Conservation (phyloP, 2,113 vertebrate genomes). For the Cricetomys ansorgei region DNA sequence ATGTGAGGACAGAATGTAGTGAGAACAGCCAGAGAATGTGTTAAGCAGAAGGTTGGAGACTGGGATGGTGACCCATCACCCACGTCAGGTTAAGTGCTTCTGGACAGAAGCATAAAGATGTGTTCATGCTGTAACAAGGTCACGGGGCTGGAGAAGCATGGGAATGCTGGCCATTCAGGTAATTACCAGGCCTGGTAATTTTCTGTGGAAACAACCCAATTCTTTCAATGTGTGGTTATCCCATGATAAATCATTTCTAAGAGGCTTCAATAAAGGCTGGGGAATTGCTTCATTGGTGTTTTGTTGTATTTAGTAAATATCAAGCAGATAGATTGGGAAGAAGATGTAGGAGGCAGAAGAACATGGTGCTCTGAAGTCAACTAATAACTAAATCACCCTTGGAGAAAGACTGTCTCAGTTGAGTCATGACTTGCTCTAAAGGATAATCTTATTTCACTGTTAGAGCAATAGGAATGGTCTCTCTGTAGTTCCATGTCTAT, state of each 20-base stretch:
- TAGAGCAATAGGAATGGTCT: background rate
- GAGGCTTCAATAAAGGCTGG: background rate
- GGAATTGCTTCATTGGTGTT: background rate
- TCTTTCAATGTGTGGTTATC: conserved; percentile 18
- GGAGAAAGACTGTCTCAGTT: conserved; percentile 41
- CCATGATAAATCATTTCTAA: background rate
- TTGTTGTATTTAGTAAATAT: background rate
- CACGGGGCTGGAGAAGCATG: background rate
- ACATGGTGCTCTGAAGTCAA: background rate
- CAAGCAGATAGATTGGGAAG: background rate
- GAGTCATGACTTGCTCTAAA: conserved; percentile 13
- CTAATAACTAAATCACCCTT: background rate
- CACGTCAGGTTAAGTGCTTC: background rate
- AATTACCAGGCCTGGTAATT: fast-evolving
- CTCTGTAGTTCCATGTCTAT: background rate
- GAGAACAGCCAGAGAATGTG: background rate
- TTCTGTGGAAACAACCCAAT: background rate
- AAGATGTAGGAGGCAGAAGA: background rate
- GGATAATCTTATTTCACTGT: background rate
- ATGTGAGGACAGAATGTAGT: background rate
- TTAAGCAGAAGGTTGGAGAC: background rate
- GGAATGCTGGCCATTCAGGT: background rate
- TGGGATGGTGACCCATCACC: background rate
- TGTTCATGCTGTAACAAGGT: background rate
- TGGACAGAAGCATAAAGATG: background rate